Base-by-base conservation (phyloP, 2,888 invertebrate genomes). In the Amiota mariae region DNA sequence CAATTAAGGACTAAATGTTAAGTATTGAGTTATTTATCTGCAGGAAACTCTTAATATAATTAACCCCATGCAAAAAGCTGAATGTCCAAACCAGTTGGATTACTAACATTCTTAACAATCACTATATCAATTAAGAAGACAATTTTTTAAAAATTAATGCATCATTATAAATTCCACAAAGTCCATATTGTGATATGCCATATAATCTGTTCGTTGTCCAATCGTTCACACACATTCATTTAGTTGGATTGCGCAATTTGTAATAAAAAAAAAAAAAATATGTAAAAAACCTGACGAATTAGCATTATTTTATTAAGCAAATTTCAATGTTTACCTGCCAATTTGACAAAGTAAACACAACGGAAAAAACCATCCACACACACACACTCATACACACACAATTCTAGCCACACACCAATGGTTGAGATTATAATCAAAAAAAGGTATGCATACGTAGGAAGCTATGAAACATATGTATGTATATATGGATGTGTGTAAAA, bases 331-430 rank as follows among this genome's bases (percentile, higher is more conserved):
- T 82, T 83, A 77, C 77, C 72, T 79, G 82, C 82, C 83, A 85
- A 85, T 85, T 85, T 85, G 81, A 77, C 77, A 82, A 79, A 75
- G 80, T 79, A 81, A 84, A 85, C 80, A 83, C 70, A 76, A 74
- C 73, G 24, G 51, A 12, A 59, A 57, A 48, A 59, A 49, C 24
- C 48, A n/a, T 48, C 18, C 11, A 59, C n/a, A 20, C 20, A n/a
- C 59, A 70, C 36, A 72, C 72, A 72, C 67, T 15, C 61, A 47
- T 48, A 54, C 48, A n/a, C 15, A 11, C 4, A 20, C n/a, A 10
- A 4, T 11, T 20, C 56, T 46, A 72, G 68, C 68, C 67, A 47
- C 61, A 47, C 59, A 54, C 56, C 64, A 67, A 67, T 72, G 66
- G 66, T 54, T 54, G 57, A 70, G 59, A 70, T 57, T 70, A 59